Percentiles rank a stretch among this genome's conserved stretches.
Evolutionary conservation across 2,888 invertebrate species (phyloP).

Genomic region (Caenorhabditis panamensis): DNA sequence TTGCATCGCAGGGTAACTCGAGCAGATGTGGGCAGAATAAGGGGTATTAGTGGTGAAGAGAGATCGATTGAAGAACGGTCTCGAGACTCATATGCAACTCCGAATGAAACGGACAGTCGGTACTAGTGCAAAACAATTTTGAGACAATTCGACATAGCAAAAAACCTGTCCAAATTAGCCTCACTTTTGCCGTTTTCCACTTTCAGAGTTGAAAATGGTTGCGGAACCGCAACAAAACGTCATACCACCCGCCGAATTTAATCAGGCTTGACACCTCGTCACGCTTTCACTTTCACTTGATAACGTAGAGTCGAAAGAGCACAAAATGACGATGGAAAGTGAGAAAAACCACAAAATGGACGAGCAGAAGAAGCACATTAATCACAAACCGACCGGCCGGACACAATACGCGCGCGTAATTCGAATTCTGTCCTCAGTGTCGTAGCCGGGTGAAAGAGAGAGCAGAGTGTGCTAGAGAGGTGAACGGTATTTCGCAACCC

Average conservation of each 20-base stretch:
- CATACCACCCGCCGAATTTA: not conserved
- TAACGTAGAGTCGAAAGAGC: not conserved
- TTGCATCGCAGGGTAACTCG: not conserved
- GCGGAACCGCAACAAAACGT: not conserved
- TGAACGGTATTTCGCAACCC: constrained; percentile 30
- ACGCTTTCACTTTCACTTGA: constrained; percentile 5
- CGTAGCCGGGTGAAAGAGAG: not conserved
- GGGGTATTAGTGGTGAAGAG: not conserved
- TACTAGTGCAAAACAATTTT: no score
- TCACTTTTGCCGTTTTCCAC: not conserved
- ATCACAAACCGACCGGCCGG: constrained; percentile 9
- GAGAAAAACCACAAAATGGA: not conserved
- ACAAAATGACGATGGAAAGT: constrained; percentile 15
- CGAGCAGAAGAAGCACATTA: constrained; percentile 5
- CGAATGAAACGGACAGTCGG: not conserved
- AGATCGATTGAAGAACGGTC: not conserved
- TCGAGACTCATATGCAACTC: no score
- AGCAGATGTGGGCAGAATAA: not conserved
- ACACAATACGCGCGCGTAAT: constrained; percentile 23
- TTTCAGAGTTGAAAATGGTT: no score
- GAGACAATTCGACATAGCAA: no score
- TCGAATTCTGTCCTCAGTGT: constrained; percentile 16
- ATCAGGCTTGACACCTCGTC: constrained; percentile 24
- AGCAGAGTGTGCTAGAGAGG: constrained; percentile 1
- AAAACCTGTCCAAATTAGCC: not conserved